phyloP scores from a whole-genome alignment of 2,113 vertebrate genomes.

The Onychostoma macrolepis region DNA sequence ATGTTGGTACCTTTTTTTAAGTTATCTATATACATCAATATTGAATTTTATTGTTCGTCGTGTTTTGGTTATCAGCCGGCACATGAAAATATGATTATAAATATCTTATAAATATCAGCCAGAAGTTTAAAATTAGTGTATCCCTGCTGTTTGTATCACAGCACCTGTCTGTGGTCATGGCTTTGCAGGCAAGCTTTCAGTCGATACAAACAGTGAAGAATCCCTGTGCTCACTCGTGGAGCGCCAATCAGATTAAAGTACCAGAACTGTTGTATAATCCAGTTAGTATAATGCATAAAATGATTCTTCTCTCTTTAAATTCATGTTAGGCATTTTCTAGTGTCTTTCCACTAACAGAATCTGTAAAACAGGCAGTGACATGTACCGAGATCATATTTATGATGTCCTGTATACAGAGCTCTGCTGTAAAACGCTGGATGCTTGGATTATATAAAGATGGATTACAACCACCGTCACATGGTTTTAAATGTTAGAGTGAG shows the following conservation, averaged over 20 bases:
- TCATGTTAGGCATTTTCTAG: neutral
- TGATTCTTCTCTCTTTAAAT: neutral
- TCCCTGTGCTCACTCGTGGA: neutral
- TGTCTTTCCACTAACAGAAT: neutral
- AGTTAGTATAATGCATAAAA: neutral
- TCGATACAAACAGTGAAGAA: neutral
- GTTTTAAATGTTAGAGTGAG: slow-evolving; percentile 31
- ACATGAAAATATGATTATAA: neutral
- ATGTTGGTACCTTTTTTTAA: neutral
- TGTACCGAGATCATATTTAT: neutral
- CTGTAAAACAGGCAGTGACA: neutral
- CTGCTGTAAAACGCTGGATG: neutral
- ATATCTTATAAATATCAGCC: neutral
- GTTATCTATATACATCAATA: neutral
- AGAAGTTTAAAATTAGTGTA: neutral
- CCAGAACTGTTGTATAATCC: neutral
- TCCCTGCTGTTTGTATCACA: neutral
- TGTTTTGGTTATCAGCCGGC: neutral
- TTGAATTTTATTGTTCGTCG: neutral
- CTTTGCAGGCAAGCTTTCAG: neutral
- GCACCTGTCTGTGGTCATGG: neutral
- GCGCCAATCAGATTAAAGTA: neutral
- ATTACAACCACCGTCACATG: neutral
- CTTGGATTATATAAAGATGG: slow-evolving; percentile 35
- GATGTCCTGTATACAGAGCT: slow-evolving; percentile 8